Conservation (phyloP, 2,113 vertebrate species). For the Trinectes maculatus region DNA sequence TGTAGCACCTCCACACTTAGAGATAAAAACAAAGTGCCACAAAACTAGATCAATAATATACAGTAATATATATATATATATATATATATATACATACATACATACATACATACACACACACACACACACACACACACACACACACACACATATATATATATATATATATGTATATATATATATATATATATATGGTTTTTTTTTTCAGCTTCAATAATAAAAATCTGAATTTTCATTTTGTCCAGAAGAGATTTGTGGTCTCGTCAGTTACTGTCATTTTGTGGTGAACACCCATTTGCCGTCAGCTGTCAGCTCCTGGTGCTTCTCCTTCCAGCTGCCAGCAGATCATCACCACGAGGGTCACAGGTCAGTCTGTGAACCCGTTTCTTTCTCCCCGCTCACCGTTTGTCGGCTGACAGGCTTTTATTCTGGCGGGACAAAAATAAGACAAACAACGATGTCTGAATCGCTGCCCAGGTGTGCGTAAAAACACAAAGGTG, state of each 20-base stretch:
- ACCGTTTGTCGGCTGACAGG: not conserved
- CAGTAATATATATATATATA: too few species aligned
- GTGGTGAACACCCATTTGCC: conserved; percentile 35
- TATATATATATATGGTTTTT: too few species aligned
- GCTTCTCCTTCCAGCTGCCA: conserved; percentile 23
- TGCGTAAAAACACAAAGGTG: not conserved
- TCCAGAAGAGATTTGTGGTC: not conserved
- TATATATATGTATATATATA: too few species aligned
- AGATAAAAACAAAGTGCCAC: too few species aligned
- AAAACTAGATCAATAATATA: too few species aligned
- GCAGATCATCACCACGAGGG: conserved; percentile 27
- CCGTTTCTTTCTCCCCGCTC: conserved; percentile 1
- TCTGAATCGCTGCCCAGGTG: conserved; percentile 31
- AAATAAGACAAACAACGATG: conserved; percentile 20
- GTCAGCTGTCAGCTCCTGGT: conserved; percentile 30
- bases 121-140: too few species aligned
- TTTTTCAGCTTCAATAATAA: too few species aligned
- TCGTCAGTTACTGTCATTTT: conserved; percentile 3
- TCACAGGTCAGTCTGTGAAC: conserved; percentile 7
- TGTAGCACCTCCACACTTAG: conserved; percentile 8
- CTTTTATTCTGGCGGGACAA: conserved; percentile 17
- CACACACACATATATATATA: too few species aligned
- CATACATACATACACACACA: too few species aligned
- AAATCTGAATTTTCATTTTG: too few species aligned
- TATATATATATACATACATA: too few species aligned